These are phyloP conservation scores for Dipodomys stephensi DNA, from an alignment of 2,113 vertebrate species.

Conservation along the genomic window DNA sequence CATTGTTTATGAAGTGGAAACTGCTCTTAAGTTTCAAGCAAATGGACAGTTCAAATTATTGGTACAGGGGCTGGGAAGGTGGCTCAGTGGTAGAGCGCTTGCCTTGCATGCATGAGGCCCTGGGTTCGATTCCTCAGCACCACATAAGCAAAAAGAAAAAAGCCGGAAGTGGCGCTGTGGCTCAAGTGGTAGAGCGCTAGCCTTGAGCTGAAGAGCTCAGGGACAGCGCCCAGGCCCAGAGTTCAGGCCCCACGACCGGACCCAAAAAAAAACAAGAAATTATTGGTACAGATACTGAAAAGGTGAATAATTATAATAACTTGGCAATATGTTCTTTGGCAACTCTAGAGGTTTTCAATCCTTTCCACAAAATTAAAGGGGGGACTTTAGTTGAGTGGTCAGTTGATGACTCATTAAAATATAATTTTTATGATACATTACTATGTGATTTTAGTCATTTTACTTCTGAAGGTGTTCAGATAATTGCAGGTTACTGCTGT, in stretches of 20 bases:
- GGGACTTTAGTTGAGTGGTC: constrained; percentile 22
- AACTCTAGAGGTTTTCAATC: constrained; percentile 36
- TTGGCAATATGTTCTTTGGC: background rate
- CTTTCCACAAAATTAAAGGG: constrained; percentile 45
- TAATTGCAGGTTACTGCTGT: background rate
- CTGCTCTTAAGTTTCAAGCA: background rate
- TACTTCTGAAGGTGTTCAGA: background rate
- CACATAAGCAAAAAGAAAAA: no score
- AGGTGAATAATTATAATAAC: background rate
- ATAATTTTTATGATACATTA: background rate
- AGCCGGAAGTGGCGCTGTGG: no score
- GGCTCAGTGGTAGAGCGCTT: no score
- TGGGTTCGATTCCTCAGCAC: no score
- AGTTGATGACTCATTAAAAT: constrained; percentile 31
- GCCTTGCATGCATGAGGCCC: no score
- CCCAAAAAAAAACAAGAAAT: background rate
- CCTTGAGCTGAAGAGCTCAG: no score
- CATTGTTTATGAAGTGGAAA: background rate
- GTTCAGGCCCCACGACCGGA: no score
- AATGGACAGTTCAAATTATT: background rate
- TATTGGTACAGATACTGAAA: background rate
- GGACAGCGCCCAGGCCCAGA: no score
- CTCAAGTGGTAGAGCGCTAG: no score
- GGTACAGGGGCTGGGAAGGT: background rate
- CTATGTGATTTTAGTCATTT: constrained; percentile 33